These are phyloP conservation scores for Motacilla tschutschensis DNA, from an alignment of 2,113 vertebrate species.

Conservation along the genomic window DNA sequence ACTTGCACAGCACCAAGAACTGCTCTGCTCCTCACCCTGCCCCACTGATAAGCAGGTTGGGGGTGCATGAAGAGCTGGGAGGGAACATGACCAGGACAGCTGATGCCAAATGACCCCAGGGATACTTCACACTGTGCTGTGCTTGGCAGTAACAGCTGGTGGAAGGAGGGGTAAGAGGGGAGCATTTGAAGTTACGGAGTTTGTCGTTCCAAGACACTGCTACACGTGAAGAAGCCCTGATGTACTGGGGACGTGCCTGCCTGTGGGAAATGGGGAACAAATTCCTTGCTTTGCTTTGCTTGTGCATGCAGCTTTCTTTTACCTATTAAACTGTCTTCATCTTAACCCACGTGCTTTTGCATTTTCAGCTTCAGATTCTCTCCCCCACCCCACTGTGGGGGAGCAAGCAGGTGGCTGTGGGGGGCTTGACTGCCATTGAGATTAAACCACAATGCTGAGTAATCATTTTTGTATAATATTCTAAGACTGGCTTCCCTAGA, in stretches of 20 bases:
- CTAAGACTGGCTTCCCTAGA: not conserved
- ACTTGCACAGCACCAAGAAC: not conserved
- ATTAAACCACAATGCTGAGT: not conserved
- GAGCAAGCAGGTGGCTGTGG: accelerated
- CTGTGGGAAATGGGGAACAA: not conserved
- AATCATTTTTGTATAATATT: not conserved
- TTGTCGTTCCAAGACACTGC: not conserved
- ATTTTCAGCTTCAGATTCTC: not conserved
- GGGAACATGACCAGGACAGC: not conserved
- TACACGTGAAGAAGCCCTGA: accelerated
- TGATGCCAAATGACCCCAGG: not conserved
- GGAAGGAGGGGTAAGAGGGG: not conserved
- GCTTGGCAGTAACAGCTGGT: not conserved
- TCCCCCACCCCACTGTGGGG: not conserved
- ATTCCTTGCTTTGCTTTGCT: not conserved
- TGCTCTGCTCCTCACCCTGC: not conserved
- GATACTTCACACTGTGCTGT: accelerated
- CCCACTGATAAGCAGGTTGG: not conserved
- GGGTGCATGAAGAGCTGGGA: not conserved
- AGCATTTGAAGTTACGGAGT: accelerated
- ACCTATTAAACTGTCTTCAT: not conserved
- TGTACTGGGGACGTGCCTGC: not conserved
- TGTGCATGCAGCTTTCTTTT: not conserved
- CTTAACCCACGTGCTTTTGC: accelerated
- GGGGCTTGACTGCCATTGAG: accelerated